These are phyloP conservation scores for Amphiura filiformis DNA, from an alignment of 35 echinoderm and acorn worm species.

Conservation along the genomic window DNA sequence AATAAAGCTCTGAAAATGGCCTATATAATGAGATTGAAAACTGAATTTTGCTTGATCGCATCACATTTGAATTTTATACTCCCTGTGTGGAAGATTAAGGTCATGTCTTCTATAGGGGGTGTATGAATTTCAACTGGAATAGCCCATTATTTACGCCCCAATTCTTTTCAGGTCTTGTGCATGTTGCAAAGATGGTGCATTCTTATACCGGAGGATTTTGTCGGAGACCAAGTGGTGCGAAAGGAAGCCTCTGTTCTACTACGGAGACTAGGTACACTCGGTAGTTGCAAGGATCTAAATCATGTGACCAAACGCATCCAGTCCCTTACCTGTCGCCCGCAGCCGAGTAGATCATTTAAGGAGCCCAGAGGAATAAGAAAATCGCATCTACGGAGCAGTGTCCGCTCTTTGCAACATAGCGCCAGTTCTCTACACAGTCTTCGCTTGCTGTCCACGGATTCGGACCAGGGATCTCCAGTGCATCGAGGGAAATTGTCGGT, in stretches of 20 bases:
- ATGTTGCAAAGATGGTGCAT: constrained; percentile 48
- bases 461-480: background rate
- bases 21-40: no score
- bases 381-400: background rate
- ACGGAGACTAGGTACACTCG: constrained; percentile 31
- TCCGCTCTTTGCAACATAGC: background rate
- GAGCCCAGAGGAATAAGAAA: background rate
- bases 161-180: constrained; percentile 34
- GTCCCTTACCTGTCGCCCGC: background rate
- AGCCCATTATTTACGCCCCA: no score
- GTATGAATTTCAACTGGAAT: no score
- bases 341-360: background rate
- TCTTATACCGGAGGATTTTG: constrained; percentile 53
- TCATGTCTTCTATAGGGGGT: no score
- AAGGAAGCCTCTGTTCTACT: constrained; percentile 38
- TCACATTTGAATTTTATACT: no score
- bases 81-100: no score
- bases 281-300: background rate
- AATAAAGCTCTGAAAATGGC: no score
- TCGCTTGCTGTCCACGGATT: background rate
- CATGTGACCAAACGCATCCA: background rate
- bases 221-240: constrained; percentile 34
- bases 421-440: background rate
- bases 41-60: no score
- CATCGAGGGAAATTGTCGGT: background rate